Evolutionary conservation across 2,113 vertebrate genomes (phyloP).

Genomic region (Hypanus sabinus): DNA sequence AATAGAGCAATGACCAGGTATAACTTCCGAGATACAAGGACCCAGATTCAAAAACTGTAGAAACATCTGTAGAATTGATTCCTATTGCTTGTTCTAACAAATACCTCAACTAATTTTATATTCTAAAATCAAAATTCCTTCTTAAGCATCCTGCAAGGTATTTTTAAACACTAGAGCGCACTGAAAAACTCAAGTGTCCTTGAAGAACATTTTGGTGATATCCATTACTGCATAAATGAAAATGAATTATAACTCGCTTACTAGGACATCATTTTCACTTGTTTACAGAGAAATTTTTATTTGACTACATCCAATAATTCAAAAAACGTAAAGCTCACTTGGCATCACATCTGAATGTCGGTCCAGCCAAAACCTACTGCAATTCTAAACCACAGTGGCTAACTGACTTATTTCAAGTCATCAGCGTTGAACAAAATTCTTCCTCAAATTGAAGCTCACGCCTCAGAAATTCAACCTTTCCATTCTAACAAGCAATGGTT

Average conservation of each 20-base stretch:
- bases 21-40: not conserved
- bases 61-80: not conserved
- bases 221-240: not conserved
- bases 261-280: not conserved
- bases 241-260: not conserved
- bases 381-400: conserved; percentile 1
- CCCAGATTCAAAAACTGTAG: not conserved
- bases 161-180: not conserved
- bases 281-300: not conserved
- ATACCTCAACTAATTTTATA: not conserved
- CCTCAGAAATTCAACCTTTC: conserved; percentile 7
- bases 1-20: not conserved
- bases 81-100: no score
- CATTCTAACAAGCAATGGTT: conserved; percentile 17
- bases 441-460: conserved; percentile 16
- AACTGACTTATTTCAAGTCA: not conserved
- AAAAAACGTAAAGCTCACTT: not conserved
- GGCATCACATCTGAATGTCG: not conserved
- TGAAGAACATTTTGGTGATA: not conserved
- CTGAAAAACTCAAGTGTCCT: not conserved
- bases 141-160: not conserved
- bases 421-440: not conserved
- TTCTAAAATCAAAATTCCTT: not conserved
- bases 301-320: not conserved
- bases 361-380: not conserved